Evolutionary conservation across 1,140 invertebrate genomes (phyloP), one percentile per base, ranked within the genome.

Genomic region (Eurytemora carolleeae): DNA sequence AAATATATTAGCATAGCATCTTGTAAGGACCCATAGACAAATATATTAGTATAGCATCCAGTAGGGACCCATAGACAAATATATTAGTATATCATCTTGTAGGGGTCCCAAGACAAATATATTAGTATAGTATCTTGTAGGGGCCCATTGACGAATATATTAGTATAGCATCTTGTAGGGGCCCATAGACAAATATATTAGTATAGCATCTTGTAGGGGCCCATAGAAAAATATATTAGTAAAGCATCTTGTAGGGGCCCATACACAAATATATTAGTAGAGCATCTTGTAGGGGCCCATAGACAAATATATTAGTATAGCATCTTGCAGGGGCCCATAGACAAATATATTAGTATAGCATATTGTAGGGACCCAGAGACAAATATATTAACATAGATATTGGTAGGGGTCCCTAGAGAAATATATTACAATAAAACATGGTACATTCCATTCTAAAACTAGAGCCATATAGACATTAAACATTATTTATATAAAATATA

Each of bases 151-250:
- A n/a, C 7, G n/a, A n/a, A n/a, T 44, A 44, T 44, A 12, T 44
- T 44, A 12, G n/a, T 44, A n/a, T 44, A 44, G n/a, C 7, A 12
- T 44, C 7, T 44, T 44, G 31, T 12, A 44, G n/a, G n/a, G n/a
- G n/a, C n/a, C n/a, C 31, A 44, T 44, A 44, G 31, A 44, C n/a
- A 44, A 44, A 12, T 44, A 44, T 7, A n/a, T 44, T 12, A 12
- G 7, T 44, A 44, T 12, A 44, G 7, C 31, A 98, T 68, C 85
- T 80, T 2, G 79, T 85, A 0, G 78, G 77, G 0, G 78, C 78
- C 54, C 79, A 75, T 57, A 83, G 79, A 3, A 93, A 94, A 69
- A n/a, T n/a, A n/a, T n/a, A n/a, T n/a, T n/a, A n/a, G n/a, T n/a
- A n/a, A n/a, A n/a, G n/a, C n/a, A n/a, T n/a, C n/a, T n/a, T n/a